Conservation (phyloP, 2,888 invertebrate species). For the Acrocera orbiculus region DNA sequence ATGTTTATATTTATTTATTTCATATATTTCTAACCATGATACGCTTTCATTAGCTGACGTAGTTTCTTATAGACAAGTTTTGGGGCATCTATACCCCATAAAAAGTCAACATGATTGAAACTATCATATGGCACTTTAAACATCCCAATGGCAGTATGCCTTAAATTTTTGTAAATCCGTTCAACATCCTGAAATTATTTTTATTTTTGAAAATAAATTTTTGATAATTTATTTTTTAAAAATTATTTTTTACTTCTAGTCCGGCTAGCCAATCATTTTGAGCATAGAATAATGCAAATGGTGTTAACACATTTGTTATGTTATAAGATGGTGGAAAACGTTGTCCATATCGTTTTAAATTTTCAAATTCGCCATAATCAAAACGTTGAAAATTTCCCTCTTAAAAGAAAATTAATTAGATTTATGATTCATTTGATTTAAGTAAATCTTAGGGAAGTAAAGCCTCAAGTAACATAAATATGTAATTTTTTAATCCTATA, state of each 20-base stretch:
- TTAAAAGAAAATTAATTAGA: conserved; percentile 1
- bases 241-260: conserved; percentile 3
- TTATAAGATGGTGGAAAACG: conserved; percentile 36
- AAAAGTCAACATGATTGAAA: conserved; percentile 58
- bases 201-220: not conserved
- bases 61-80: conserved; percentile 39
- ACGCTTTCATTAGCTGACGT: conserved; percentile 24
- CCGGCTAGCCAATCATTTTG: conserved; percentile 58
- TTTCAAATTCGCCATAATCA: conserved; percentile 39
- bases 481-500: no score
- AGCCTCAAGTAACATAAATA: no score
- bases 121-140: conserved; percentile 41
- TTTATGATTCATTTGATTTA: not conserved
- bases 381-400: conserved; percentile 35
- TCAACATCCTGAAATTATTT: conserved; percentile 9
- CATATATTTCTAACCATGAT: no score
- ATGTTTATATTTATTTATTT: no score
- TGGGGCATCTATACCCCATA: conserved; percentile 45
- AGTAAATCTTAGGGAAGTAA: no score
- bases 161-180: conserved; percentile 5
- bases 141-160: conserved; percentile 30
- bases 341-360: conserved; percentile 34
- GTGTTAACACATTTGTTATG: conserved; percentile 27
- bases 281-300: conserved; percentile 44
- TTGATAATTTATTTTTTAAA: not conserved